phyloP scores from a whole-genome alignment of 1,140 invertebrate genomes.

The Neodiprion virginianus region DNA sequence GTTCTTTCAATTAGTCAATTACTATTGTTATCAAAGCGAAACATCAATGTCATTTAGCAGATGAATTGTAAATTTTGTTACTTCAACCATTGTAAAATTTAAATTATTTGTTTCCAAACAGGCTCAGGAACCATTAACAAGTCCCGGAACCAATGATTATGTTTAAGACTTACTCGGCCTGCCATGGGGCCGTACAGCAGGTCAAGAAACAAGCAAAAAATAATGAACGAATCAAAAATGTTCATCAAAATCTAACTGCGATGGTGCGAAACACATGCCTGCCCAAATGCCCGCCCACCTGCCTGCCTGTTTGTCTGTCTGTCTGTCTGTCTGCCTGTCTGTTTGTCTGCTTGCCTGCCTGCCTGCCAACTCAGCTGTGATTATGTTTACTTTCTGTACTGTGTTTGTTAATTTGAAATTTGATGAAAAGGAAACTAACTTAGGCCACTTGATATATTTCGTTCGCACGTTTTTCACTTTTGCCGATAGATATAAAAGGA shows the following conservation, averaged over 20 bases:
- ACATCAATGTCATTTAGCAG: no score
- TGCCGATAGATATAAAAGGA: not conserved
- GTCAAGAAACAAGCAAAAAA: slow-evolving; percentile 37
- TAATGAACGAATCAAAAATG: slow-evolving; percentile 21
- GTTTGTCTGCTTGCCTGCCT: slow-evolving; percentile 42
- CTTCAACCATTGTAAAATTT: not conserved
- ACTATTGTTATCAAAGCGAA: no score
- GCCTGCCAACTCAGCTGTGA: slow-evolving; percentile 61
- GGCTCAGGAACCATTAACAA: slow-evolving; percentile 77
- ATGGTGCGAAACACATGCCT: slow-evolving; percentile 40
- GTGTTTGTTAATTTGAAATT: slow-evolving; percentile 37
- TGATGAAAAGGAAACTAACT: not conserved
- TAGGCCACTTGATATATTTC: not conserved
- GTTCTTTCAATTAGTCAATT: no score
- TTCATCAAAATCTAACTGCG: slow-evolving; percentile 28
- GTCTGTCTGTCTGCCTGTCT: slow-evolving; percentile 51
- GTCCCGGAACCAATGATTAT: slow-evolving; percentile 75
- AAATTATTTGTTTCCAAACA: slow-evolving; percentile 54
- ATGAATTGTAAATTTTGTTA: not conserved
- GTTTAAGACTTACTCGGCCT: slow-evolving; percentile 60
- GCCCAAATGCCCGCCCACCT: slow-evolving; percentile 44
- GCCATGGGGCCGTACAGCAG: slow-evolving; percentile 49
- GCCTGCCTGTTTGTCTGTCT: slow-evolving; percentile 35
- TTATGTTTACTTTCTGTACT: slow-evolving; percentile 60
- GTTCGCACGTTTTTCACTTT: not conserved